Conservation (phyloP, 92 coral and sea anemone species). For the Umimayanthus chanpuru region DNA sequence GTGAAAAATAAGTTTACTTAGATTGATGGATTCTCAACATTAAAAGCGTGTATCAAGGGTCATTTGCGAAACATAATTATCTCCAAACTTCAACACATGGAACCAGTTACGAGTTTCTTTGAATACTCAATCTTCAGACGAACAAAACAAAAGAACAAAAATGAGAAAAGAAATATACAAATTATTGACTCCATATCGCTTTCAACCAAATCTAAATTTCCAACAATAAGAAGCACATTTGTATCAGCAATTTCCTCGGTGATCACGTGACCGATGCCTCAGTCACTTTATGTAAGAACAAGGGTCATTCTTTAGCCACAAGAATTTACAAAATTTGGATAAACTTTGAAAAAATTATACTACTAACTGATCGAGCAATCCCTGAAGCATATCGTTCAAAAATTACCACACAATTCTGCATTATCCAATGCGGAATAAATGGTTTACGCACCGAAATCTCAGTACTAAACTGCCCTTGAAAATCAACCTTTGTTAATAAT, state of each 20-base stretch:
- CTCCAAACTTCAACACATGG: too few relatives aligned
- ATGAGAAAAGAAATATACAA: too few relatives aligned
- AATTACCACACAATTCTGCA: too few relatives aligned
- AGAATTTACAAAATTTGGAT: background rate
- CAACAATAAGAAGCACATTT: background rate
- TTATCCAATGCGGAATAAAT: background rate
- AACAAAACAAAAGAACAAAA: background rate
- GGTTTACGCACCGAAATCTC: background rate
- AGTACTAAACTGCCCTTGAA: background rate
- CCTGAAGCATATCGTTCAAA: too few relatives aligned
- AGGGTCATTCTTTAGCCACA: background rate
- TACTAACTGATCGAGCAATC: too few relatives aligned
- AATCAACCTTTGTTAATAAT: background rate
- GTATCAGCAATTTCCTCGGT: background rate
- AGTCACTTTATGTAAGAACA: background rate
- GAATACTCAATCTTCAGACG: background rate
- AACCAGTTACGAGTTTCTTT: background rate
- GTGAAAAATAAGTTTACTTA: background rate
- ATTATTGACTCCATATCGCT: background rate
- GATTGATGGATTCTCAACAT: background rate
- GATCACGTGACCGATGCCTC: background rate
- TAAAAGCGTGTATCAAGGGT: background rate
- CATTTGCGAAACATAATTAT: background rate
- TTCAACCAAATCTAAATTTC: background rate
- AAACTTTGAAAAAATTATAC: background rate